Evolutionary conservation across 1,140 invertebrate species (phyloP).

Genomic region (Rhagoletis zephyria): DNA sequence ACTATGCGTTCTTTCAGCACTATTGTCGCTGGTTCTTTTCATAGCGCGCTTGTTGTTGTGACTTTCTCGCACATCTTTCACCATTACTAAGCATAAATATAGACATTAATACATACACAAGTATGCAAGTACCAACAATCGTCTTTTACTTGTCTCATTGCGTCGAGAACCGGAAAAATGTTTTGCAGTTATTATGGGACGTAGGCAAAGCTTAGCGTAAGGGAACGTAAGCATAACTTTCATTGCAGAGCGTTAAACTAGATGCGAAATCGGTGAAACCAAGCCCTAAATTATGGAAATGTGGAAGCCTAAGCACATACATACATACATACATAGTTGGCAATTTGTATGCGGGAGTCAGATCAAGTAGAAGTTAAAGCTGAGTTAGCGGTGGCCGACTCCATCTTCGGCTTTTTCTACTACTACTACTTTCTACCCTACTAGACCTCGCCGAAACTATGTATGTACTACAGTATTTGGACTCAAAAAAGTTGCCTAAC

Average conservation of each 20-base stretch:
- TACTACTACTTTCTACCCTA: neutral
- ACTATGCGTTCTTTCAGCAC: neutral
- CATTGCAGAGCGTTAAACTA: neutral
- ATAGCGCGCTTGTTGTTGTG: neutral
- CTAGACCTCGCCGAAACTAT: neutral
- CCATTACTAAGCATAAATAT: neutral
- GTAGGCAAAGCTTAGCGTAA: neutral
- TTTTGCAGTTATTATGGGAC: neutral
- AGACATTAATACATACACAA: neutral
- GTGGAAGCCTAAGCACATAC: neutral
- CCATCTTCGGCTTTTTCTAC: neutral
- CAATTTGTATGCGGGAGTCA: neutral
- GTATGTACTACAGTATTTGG: neutral
- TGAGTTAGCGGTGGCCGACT: neutral
- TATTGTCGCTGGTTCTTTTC: slow-evolving; percentile 4
- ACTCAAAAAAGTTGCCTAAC: no score
- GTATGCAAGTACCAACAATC: no score
- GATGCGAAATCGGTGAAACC: neutral
- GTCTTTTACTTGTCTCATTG: neutral
- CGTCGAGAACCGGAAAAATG: no score
- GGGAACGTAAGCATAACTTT: neutral
- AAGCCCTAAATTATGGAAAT: slow-evolving; percentile 1
- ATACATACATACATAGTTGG: no score
- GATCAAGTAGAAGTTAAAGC: neutral
- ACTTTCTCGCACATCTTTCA: neutral